Evolutionary conservation across 1,140 invertebrate species (phyloP), one percentile per base, ranked within the genome.

Genomic region (Phocides pigmalion): DNA sequence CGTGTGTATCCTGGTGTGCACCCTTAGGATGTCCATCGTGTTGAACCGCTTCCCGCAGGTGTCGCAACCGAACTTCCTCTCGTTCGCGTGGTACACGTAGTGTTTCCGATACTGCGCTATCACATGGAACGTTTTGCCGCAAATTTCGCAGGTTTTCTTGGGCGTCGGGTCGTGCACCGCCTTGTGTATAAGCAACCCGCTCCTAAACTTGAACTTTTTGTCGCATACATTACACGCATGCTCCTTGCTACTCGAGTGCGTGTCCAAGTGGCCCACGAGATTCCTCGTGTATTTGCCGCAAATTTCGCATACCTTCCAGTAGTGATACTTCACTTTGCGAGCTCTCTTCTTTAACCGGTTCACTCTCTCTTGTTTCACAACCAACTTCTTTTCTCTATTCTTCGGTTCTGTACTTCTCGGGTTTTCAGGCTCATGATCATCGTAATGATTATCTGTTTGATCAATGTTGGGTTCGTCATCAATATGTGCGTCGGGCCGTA

Each of bases 1-100:
- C 0, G 94, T 96, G 76, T 97, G 96, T 15, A 94, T 95, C 32
- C 96, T 92, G 72, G 95, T 93, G 72, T 97, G 97, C 1, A 95
- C 92, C 62, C 94, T 94, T 16, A 97, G 67, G n/a, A 92, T 89
- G 17, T 92, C 90, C 28, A 86, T 65, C 0, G 89, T 85, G 47
- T 92, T 92, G 51, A 93, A 94, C 37, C 89, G 62, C 64, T 93
- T 93, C 20, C 90, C 90, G 65, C 93, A 94, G 3, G 92, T 92
- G 11, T 90, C 87, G 68, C 93, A 94, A 2, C 76, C 82, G 35
- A 77, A 91, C 32, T 91, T 92, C 68, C 91, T 85, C 59, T 92
- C 86, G 44, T 92, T 92, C 4, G 87, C 90, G 62, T 92, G 91
- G 47, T 91, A 89, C 3, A 87, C 84, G 39, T 82, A 89, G 54